These are phyloP conservation scores for Tethya wilhelma DNA, from an alignment of 37 sponge, comb jelly and placozoan species.

Conservation along the genomic window DNA sequence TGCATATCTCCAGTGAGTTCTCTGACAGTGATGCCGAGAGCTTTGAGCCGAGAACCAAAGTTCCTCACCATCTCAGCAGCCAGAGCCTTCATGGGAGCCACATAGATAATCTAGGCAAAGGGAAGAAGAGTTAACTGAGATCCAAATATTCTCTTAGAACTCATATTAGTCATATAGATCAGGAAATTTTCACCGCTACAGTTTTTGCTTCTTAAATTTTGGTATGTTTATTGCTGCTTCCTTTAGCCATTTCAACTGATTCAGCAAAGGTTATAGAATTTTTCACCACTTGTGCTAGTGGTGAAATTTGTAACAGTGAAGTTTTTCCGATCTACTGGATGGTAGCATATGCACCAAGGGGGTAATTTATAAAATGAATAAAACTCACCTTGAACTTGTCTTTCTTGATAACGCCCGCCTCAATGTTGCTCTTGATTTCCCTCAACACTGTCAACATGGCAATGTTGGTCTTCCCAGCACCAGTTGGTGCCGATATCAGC, in stretches of 20 bases:
- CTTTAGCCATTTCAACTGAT: no score
- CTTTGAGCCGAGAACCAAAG: conserved; percentile 75
- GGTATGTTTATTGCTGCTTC: no score
- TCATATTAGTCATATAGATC: no score
- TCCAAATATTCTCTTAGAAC: no score
- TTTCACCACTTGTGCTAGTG: no score
- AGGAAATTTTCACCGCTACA: no score
- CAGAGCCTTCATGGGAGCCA: conserved; percentile 99
- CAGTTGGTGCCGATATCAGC: conserved; percentile 96
- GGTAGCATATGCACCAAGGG: not conserved
- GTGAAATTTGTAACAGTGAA: no score
- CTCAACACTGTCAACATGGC: conserved; percentile 91
- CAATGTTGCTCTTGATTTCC: conserved; percentile 79
- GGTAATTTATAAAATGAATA: not conserved
- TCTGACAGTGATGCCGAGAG: conserved; percentile 89
- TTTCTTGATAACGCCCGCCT: conserved; percentile 74
- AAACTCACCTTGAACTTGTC: conserved; percentile 91
- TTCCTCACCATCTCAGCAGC: conserved; percentile 97
- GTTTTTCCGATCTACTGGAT: no score
- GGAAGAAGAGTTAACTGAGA: no score
- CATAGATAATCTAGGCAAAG: conserved; percentile 98
- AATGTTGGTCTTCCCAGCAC: conserved; percentile 99
- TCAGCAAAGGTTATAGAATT: no score
- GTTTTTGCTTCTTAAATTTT: no score
- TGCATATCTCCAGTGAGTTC: conserved; percentile 99